Percentiles rank a stretch among this genome's conserved stretches.
Evolutionary conservation across 2,888 invertebrate species (phyloP).

Genomic region (Caenorhabditis sp.): DNA sequence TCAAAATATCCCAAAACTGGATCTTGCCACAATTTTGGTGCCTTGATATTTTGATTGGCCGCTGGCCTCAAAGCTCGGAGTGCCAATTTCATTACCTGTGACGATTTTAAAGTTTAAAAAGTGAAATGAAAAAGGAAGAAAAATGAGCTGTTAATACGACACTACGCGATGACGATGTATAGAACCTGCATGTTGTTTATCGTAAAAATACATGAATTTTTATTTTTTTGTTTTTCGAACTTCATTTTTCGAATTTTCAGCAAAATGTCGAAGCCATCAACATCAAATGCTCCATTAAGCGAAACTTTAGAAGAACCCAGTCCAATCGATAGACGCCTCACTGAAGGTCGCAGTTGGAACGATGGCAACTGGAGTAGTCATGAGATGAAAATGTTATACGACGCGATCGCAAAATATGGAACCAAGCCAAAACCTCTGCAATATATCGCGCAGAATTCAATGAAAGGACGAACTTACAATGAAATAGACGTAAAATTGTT

Average conservation of each 20-base stretch:
- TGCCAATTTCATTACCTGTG: conserved; percentile 61
- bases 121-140: background rate
- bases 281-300: background rate
- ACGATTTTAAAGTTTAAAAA: conserved; percentile 2
- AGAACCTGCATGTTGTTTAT: conserved; percentile 19
- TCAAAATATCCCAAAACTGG: conserved; percentile 61
- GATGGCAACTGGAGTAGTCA: conserved; percentile 38
- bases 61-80: conserved; percentile 67
- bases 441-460: conserved; percentile 16
- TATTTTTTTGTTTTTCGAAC: background rate
- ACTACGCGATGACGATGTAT: conserved; percentile 13
- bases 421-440: conserved; percentile 11
- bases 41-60: conserved; percentile 67
- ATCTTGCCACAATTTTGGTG: conserved; percentile 70
- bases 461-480: conserved; percentile 10
- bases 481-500: conserved; percentile 41
- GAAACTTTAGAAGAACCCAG: conserved; percentile 2
- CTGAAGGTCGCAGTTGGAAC: conserved; percentile 32
- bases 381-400: conserved; percentile 24
- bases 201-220: conserved; percentile 18
- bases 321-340: conserved; percentile 23
- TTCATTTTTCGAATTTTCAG: background rate
- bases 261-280: background rate
- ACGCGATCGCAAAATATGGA: conserved; percentile 34
- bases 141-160: conserved; percentile 16